These are phyloP conservation scores for Aspidiotus destructor DNA, from an alignment of 2,888 invertebrate species.

Conservation along the genomic window DNA sequence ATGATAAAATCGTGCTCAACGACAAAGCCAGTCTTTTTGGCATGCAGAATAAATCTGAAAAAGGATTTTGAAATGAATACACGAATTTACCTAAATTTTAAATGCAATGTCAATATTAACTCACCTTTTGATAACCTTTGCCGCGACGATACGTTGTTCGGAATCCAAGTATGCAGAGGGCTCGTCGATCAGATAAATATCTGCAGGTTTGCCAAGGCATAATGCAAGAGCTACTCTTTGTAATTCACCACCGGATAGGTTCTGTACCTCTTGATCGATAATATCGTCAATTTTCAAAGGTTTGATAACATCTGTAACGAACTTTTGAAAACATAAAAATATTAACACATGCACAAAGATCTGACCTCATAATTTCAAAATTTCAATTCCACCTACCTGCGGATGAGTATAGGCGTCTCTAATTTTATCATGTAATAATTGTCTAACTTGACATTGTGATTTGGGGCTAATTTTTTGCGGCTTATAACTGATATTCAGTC, in stretches of 20 bases:
- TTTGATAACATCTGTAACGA: slow-evolving; percentile 97
- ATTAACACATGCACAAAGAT: no score
- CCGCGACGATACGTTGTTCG: slow-evolving; percentile 98
- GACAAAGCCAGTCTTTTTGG: slow-evolving; percentile 98
- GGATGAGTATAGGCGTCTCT: slow-evolving; percentile 96
- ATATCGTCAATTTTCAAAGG: slow-evolving; percentile 94
- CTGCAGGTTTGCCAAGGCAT: slow-evolving; percentile 96
- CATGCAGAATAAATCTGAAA: slow-evolving; percentile 84
- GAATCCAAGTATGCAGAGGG: slow-evolving; percentile 99
- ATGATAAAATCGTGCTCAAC: slow-evolving; percentile 99
- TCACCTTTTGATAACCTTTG: slow-evolving; percentile 95
- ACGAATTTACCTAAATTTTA: no score
- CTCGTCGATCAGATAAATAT: slow-evolving; percentile 97
- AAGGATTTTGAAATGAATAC: background rate
- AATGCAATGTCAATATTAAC: background rate
- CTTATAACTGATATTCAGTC: slow-evolving; percentile 96
- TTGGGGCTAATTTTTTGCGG: slow-evolving; percentile 99
- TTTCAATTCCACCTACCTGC: slow-evolving; percentile 48
- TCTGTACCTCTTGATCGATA: slow-evolving; percentile 96
- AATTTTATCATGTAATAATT: slow-evolving; percentile 90
- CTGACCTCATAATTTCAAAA: no score
- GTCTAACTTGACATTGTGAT: slow-evolving; percentile 78
- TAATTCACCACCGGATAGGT: slow-evolving; percentile 97
- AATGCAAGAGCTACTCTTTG: slow-evolving; percentile 93
- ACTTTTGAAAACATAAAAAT: slow-evolving; percentile 48